Base-by-base conservation (phyloP, 2,113 vertebrate genomes). In the Meriones unguiculatus region DNA sequence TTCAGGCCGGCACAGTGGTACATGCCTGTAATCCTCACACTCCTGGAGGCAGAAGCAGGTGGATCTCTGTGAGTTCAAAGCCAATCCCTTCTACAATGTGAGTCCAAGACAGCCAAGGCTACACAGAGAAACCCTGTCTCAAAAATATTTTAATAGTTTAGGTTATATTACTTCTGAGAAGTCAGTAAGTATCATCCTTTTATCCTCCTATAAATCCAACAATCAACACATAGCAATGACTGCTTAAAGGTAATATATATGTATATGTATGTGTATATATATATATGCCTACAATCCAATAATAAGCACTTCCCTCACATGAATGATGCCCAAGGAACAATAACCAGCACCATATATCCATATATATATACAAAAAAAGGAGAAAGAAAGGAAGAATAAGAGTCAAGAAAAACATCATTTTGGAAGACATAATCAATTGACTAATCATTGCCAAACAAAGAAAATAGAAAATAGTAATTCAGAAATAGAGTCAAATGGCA, bases 401-500 rank as follows among this genome's bases (percentile, higher is more conserved):
- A 75, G 3, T 41, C 54, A 73, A 88, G 75, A 6, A 41, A n/a
- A 93, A 57, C 46, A 57, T 57, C 54, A 46, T 20, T 28, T 2
- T 65, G 7, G 30, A 95, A 89, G 41, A 87, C 3, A 64, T 89
- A 95, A 59, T 64, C 52, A 87, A 93, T 35, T 25, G 94, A 86
- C 59, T 25, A 86, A 52, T 88, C 9, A 84, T 35, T 35, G 14
- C 2, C 64, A 77, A 86, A 52, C 54, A 96, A 93, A 84, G 80
- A n/a, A 75, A 96, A 32, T 35, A 84, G 80, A n/a, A 75, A 96
- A 32, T 35, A 89, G 28, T 86, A 38, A 85, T 41, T 77, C 73
- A 62, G 25, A 77, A 84, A 76, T 52, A 1, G 2, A 93, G 57
- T 57, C 57, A 57, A 57, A 57, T 57, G 11, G 12, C 57, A 57